Conservation (phyloP, 2,113 vertebrate genomes). For the Poecilia latipinna region DNA sequence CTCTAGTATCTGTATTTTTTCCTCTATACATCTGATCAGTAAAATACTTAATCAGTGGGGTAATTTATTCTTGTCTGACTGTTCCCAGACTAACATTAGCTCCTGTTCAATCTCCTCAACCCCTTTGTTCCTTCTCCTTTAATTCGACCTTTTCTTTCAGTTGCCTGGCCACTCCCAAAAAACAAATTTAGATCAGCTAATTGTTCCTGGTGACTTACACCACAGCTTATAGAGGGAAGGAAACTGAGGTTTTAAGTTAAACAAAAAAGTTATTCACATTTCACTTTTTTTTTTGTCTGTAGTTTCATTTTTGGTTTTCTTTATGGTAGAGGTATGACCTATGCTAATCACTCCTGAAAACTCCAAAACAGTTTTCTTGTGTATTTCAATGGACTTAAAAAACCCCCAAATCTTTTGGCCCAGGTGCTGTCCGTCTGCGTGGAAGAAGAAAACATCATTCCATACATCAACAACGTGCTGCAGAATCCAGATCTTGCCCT, state of each 20-base stretch:
- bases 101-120: too few species aligned
- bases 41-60: background rate
- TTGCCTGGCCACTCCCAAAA: too few species aligned
- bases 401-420: background rate
- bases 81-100: too few species aligned
- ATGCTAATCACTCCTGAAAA: background rate
- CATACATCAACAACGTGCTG: conserved; percentile 98
- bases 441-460: conserved; percentile 99
- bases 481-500: conserved; percentile 97
- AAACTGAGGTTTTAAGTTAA: background rate
- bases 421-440: conserved; percentile 98
- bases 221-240: background rate
- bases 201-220: background rate
- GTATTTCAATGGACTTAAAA: background rate
- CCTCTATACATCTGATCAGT: background rate
- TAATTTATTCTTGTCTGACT: background rate
- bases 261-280: too few species aligned
- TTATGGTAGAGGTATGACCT: too few species aligned
- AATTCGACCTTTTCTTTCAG: background rate
- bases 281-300: too few species aligned
- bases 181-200: background rate
- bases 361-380: background rate
- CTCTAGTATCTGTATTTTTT: background rate
- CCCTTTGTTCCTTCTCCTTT: background rate
- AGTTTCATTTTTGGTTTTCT: too few species aligned